Conservation (phyloP, 2,113 vertebrate genomes). For the Chionis minor region DNA sequence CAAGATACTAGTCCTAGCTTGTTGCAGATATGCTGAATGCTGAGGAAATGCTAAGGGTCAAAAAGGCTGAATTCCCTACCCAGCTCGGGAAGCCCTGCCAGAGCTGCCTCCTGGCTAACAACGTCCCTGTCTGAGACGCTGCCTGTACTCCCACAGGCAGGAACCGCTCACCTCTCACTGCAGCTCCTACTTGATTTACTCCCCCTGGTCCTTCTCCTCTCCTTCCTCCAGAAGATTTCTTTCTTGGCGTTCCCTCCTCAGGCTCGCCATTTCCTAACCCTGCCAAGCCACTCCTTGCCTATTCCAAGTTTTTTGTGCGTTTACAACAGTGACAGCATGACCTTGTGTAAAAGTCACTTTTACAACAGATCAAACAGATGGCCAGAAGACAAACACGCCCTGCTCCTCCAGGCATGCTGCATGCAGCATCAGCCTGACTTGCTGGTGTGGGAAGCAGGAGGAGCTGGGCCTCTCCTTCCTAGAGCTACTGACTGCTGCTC, state of each 20-base stretch:
- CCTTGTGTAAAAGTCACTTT: background rate
- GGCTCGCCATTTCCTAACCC: background rate
- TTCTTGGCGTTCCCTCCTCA: background rate
- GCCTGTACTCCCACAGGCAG: background rate
- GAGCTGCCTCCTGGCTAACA: background rate
- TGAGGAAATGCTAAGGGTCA: background rate
- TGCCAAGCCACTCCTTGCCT: background rate
- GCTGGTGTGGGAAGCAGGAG: too few species aligned
- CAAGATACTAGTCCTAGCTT: background rate
- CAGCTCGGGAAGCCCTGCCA: background rate
- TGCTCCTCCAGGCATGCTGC: background rate
- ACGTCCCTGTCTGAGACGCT: background rate
- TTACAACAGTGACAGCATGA: background rate
- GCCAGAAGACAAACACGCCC: background rate
- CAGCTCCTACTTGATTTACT: background rate
- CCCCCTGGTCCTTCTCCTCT: background rate
- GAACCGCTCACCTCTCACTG: background rate
- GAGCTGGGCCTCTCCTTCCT: background rate
- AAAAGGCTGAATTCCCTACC: background rate
- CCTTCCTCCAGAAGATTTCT: background rate
- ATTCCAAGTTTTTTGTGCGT: accelerated
- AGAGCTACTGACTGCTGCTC: background rate
- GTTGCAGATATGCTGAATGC: background rate
- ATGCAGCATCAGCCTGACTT: background rate
- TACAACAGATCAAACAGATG: background rate